Conservation (phyloP, 2,113 vertebrate species). For the Prinia subflava region DNA sequence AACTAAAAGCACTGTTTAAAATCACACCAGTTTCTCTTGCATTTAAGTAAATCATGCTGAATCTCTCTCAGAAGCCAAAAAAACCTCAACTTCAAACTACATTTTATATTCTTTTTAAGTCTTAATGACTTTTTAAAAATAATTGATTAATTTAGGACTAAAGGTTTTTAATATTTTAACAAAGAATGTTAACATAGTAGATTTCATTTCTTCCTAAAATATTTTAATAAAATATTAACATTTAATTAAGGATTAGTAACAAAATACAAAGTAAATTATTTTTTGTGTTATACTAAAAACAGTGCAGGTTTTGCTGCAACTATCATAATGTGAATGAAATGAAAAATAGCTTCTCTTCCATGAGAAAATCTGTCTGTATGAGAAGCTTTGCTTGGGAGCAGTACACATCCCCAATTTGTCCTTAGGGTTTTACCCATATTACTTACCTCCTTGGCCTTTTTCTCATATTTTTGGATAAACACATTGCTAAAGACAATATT, state of each 20-base stretch:
- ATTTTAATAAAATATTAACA: not conserved
- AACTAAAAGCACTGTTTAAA: not conserved
- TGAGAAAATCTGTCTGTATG: not conserved
- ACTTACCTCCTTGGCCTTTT: not conserved
- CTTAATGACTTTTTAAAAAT: not conserved
- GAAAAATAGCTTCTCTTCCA: not conserved
- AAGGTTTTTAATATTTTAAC: not conserved
- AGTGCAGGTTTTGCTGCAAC: not conserved
- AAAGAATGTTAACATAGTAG: not conserved
- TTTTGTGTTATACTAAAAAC: not conserved
- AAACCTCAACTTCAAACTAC: not conserved
- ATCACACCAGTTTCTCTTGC: not conserved
- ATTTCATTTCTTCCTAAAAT: not conserved
- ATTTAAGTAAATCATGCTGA: not conserved
- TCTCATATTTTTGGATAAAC: not conserved
- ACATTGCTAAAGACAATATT: not conserved
- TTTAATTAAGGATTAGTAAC: not conserved
- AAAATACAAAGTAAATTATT: not conserved
- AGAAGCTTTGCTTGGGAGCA: not conserved
- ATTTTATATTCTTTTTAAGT: not conserved
- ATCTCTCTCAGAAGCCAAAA: not conserved
- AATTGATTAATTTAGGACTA: not conserved
- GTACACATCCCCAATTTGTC: not conserved
- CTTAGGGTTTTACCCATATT: not conserved
- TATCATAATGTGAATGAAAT: not conserved